Percentiles rank a stretch among this genome's conserved stretches.
Evolutionary conservation across 2,113 vertebrate species (phyloP).

Genomic region (Uria aalge): DNA sequence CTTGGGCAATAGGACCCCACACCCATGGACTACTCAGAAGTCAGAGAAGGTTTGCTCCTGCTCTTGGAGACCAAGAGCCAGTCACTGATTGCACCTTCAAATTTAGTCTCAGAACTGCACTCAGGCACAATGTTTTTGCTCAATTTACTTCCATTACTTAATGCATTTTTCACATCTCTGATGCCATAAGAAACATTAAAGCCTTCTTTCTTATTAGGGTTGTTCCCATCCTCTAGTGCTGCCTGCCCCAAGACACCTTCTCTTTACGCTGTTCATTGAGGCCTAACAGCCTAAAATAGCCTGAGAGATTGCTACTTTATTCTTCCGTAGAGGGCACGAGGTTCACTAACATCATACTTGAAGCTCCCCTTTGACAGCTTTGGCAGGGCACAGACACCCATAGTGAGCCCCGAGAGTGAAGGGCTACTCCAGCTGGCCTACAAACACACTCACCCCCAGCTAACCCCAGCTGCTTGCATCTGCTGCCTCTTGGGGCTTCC

Average conservation of each 20-base stretch:
- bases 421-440: not conserved
- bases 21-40: not conserved
- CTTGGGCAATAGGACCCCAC: not conserved
- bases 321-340: fast-evolving
- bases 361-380: not conserved
- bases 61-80: not conserved
- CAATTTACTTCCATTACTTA: not conserved
- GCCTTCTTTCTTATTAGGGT: not conserved
- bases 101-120: not conserved
- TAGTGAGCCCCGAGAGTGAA: not conserved
- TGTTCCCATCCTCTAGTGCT: not conserved
- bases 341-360: not conserved
- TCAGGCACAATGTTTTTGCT: not conserved
- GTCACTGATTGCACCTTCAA: not conserved
- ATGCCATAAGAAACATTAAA: not conserved
- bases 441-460: not conserved
- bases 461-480: not conserved
- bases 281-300: not conserved
- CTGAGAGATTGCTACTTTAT: not conserved
- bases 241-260: not conserved
- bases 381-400: fast-evolving
- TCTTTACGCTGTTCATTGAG: not conserved
- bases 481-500: not conserved
- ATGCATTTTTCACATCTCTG: not conserved
- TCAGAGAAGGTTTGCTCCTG: not conserved